Evolutionary conservation across 2,113 vertebrate genomes (phyloP).

Genomic region (Isichthys henryi): DNA sequence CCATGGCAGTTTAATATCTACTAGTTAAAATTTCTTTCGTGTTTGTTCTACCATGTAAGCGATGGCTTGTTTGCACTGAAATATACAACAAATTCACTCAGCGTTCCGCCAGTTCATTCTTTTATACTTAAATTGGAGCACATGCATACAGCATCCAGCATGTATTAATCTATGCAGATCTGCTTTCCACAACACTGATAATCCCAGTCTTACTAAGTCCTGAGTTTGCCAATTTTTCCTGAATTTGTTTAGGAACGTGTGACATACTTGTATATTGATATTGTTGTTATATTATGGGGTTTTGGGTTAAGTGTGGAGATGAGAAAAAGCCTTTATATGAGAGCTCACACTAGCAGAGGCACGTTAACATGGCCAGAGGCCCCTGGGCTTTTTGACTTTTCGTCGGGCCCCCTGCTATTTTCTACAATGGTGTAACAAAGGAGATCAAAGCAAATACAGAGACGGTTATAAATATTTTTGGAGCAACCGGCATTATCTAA

Average conservation of each 20-base stretch:
- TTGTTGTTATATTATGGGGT: background rate
- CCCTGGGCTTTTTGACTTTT: background rate
- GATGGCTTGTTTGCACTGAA: background rate
- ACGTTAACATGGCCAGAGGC: background rate
- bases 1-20: background rate
- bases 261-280: background rate
- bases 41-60: background rate
- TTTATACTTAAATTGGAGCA: background rate
- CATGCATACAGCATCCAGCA: background rate
- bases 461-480: background rate
- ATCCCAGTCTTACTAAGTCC: background rate
- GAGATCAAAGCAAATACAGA: background rate
- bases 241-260: background rate
- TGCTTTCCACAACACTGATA: background rate
- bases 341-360: background rate
- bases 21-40: background rate
- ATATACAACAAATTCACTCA: background rate
- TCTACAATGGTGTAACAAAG: background rate
- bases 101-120: background rate
- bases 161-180: background rate
- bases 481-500: background rate
- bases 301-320: background rate
- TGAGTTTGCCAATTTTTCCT: background rate
- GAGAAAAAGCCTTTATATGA: background rate
- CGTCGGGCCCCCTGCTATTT: background rate